These are phyloP conservation scores for Desoria tigrina DNA, from an alignment of 2,888 invertebrate species.

Conservation along the genomic window DNA sequence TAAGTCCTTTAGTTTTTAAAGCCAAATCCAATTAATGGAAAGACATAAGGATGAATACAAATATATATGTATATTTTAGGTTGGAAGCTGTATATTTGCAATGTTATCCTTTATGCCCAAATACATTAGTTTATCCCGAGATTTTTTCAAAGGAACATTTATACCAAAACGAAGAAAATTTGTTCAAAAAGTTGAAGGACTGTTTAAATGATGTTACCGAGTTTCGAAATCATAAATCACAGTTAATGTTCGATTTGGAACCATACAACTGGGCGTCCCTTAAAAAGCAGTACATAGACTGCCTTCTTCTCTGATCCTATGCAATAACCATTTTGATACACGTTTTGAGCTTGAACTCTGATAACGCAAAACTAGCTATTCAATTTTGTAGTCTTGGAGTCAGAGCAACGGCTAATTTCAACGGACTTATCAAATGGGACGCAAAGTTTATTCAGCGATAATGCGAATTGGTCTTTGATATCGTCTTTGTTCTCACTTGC, in stretches of 20 bases:
- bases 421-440: no score
- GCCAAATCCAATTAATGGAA: constrained; percentile 6
- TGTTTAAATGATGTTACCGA: constrained; percentile 22
- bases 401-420: no score
- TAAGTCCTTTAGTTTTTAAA: constrained; percentile 59
- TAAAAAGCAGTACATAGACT: constrained; percentile 6
- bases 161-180: constrained; percentile 64
- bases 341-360: no score
- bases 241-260: constrained; percentile 20
- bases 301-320: no score
- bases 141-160: no score
- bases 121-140: constrained; percentile 71
- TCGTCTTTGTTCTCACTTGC: no score
- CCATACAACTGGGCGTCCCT: constrained; percentile 38
- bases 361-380: no score
- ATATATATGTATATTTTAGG: constrained; percentile 58
- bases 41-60: neutral
- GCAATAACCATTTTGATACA: no score
- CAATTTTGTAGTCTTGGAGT: no score
- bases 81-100: constrained; percentile 69
- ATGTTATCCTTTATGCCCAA: constrained; percentile 72
- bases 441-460: no score
- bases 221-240: constrained; percentile 22
- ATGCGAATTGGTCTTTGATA: no score
- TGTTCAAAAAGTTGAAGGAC: constrained; percentile 61